These are phyloP conservation scores for Malurus alboscapulatus DNA, from an alignment of 2,113 vertebrate genomes.

Conservation along the genomic window DNA sequence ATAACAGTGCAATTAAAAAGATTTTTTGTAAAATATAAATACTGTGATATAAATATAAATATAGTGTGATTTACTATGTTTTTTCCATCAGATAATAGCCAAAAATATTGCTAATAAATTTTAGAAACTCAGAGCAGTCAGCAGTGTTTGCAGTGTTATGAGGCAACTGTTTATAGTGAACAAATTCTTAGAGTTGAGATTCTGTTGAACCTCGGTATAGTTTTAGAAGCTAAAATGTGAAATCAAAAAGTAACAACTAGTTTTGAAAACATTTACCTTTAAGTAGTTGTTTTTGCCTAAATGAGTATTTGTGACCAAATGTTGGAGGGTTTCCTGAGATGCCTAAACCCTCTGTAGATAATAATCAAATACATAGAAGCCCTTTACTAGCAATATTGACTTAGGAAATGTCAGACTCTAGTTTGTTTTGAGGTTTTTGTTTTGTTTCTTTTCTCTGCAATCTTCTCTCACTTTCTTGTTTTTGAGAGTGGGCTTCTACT, in stretches of 20 bases:
- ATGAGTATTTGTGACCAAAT: not conserved
- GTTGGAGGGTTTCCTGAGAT: not conserved
- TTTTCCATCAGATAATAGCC: not conserved
- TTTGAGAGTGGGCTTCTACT: not conserved
- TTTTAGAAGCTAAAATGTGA: not conserved
- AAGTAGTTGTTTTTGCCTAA: not conserved
- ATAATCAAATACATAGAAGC: not conserved
- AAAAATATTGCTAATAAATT: not conserved
- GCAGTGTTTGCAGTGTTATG: not conserved
- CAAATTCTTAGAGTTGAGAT: not conserved
- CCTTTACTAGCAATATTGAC: not conserved
- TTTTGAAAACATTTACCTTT: not conserved
- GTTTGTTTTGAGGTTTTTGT: not conserved
- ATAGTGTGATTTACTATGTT: not conserved
- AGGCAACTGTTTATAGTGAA: not conserved
- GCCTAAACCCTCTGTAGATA: not conserved
- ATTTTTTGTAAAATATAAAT: not conserved
- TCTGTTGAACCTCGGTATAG: not conserved
- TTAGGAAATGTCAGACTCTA: not conserved
- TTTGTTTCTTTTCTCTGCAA: not conserved
- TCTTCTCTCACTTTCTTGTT: not conserved
- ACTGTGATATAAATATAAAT: not conserved
- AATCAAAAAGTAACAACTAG: not conserved
- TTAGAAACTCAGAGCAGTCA: not conserved
- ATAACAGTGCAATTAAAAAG: not conserved